Evolutionary conservation across 2,888 invertebrate genomes (phyloP).

Genomic region (Marasmarcha lunaedactyla): DNA sequence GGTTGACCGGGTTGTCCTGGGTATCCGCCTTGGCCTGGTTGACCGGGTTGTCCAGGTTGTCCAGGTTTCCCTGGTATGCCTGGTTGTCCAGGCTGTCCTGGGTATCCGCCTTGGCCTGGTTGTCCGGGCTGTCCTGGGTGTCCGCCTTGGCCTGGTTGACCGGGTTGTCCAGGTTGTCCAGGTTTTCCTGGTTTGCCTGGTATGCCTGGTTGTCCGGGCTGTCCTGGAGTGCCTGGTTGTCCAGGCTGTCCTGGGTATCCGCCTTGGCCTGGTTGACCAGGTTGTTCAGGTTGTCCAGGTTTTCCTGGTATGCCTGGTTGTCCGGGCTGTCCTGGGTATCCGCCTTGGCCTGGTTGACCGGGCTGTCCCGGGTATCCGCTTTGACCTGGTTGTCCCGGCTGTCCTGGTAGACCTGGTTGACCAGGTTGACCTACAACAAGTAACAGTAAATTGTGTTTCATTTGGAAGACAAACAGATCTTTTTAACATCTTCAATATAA

Average conservation of each 20-base stretch:
- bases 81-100: conserved; percentile 14
- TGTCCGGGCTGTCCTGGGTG: conserved; percentile 32
- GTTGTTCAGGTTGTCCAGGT: conserved; percentile 13
- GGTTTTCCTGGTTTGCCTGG: conserved; percentile 20
- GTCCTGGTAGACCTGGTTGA: conserved; percentile 15
- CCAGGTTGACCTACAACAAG: too few relatives aligned
- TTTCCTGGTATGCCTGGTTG: conserved; percentile 14
- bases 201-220: conserved; percentile 23
- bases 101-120: conserved; percentile 44
- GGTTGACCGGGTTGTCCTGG: not conserved
- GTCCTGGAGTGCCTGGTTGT: conserved; percentile 19
- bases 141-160: conserved; percentile 22
- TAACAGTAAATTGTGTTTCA: too few relatives aligned
- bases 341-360: conserved; percentile 15
- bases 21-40: not conserved
- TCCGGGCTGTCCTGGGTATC: conserved; percentile 15
- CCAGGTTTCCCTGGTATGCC: conserved; percentile 28
- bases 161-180: conserved; percentile 14
- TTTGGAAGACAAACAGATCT: too few relatives aligned
- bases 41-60: conserved; percentile 12
- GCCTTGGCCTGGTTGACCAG: conserved; percentile 9
- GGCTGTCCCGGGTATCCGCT: conserved; percentile 16
- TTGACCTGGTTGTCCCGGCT: conserved; percentile 21
- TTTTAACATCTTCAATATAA: too few relatives aligned
- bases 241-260: conserved; percentile 7